Evolutionary conservation across 2,888 invertebrate species (phyloP).

Genomic region (Dryococelus australis): DNA sequence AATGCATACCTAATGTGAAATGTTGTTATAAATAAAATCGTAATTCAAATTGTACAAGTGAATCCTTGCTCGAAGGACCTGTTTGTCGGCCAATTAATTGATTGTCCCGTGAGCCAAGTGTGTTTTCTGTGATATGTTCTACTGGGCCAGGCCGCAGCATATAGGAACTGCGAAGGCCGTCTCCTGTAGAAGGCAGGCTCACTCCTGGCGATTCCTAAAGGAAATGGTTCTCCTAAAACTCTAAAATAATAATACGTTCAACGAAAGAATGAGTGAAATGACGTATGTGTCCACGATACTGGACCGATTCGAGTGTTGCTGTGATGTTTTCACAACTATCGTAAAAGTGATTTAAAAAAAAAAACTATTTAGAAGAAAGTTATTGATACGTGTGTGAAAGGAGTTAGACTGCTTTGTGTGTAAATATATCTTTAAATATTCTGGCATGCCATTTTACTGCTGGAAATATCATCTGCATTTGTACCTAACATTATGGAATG

Average conservation of each 20-base stretch:
- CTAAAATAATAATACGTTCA: neutral
- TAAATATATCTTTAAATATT: conserved; percentile 1
- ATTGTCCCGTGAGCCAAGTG: neutral
- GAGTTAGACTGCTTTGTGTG: conserved; percentile 16
- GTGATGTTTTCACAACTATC: neutral
- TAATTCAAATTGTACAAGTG: neutral
- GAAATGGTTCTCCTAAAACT: neutral
- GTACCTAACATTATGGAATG: neutral
- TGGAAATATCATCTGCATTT: neutral
- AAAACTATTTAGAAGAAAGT: neutral
- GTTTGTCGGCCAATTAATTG: neutral
- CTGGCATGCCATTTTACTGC: conserved; percentile 16
- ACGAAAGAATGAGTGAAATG: neutral
- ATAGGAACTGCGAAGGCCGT: neutral
- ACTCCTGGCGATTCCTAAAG: neutral
- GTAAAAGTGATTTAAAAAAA: neutral
- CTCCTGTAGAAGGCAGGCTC: neutral
- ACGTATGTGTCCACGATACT: neutral
- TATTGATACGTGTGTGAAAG: conserved; percentile 3
- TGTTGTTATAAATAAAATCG: neutral
- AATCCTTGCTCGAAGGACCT: neutral
- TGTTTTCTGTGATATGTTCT: conserved; percentile 1
- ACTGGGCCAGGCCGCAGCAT: neutral
- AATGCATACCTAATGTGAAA: neutral
- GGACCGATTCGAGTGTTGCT: neutral